phyloP scores from a whole-genome alignment of 2,113 vertebrate species.

The Catharus bicknelli region DNA sequence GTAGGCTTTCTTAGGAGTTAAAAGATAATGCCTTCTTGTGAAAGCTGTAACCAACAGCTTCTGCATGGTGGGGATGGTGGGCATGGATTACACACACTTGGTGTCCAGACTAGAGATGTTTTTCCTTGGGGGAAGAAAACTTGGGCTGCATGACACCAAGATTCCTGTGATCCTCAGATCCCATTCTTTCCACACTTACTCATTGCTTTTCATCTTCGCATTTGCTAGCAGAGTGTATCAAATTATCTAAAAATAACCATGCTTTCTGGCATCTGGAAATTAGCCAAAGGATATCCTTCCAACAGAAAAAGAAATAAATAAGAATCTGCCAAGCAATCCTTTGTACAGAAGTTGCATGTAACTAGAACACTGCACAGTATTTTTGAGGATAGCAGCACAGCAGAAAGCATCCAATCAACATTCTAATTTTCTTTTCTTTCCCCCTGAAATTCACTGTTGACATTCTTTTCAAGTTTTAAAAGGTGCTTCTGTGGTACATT shows the following conservation, averaged over 20 bases:
- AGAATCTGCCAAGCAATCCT: background rate
- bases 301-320: background rate
- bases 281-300: background rate
- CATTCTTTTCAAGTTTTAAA: background rate
- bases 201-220: background rate
- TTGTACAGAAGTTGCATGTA: background rate
- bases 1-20: background rate
- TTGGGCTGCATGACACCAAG: background rate
- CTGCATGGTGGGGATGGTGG: background rate
- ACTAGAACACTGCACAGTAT: background rate
- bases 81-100: background rate
- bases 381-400: background rate
- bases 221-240: background rate
- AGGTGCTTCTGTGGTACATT: background rate
- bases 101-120: background rate
- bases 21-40: background rate
- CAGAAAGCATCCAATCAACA: background rate
- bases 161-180: background rate
- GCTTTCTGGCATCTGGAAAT: background rate
- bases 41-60: background rate
- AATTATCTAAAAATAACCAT: background rate
- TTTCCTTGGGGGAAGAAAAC: background rate
- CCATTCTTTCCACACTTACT: background rate
- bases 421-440: background rate
- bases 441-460: background rate